Evolutionary conservation across 1,140 invertebrate genomes (phyloP), one percentile per base, ranked within the genome.

Genomic region (Dermatophagoides farinae): DNA sequence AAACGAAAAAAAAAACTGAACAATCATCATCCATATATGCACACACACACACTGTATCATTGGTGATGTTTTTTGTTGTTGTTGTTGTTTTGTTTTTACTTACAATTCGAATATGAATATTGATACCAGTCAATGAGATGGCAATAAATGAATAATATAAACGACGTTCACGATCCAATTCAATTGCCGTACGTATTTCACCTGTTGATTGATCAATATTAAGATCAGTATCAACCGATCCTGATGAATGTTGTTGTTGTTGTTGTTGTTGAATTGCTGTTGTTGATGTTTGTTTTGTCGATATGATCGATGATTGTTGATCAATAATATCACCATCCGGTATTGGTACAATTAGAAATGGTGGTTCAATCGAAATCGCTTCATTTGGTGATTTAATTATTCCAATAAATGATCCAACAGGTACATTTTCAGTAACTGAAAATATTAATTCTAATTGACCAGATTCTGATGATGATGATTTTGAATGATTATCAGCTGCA

Each of bases 61-160:
- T n/a, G n/a, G n/a, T n/a, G n/a, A n/a, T n/a, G 31, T 4, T 31
- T 31, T 31, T 31, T 31, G 31, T 31, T 31, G n/a, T 31, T 8
- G 8, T 31, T 31, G 31, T 4, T 8, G 8, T 31, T 31, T 31
- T 31, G 2, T 31, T 31, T 8, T 31, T 5, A 60, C 58, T 49
- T 50, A 60, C 58, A 49, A 98, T 83, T 12, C 86, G 76, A 0
- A 97, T 84, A 40, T 84, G 79, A 46, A 92, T 80, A 68, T 85
- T 86, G 65, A 84, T 80, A 1, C 85, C 85, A 65, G 80, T 86
- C 5, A 83, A 78, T 0, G 87, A 86, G 62, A 96, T 83, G 0
- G 88, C 89, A 6, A 93, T 84, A 57, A 95, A 75, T 14, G 83
- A 85, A 68, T 95, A 93, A 14, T 84, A 85, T 12, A 82, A 78